A percentile compares a stretch with the other conserved stretches of the same genome.
phyloP scores from a whole-genome alignment of 2,888 invertebrate genomes.

The Macrosoma leucophasiata region DNA sequence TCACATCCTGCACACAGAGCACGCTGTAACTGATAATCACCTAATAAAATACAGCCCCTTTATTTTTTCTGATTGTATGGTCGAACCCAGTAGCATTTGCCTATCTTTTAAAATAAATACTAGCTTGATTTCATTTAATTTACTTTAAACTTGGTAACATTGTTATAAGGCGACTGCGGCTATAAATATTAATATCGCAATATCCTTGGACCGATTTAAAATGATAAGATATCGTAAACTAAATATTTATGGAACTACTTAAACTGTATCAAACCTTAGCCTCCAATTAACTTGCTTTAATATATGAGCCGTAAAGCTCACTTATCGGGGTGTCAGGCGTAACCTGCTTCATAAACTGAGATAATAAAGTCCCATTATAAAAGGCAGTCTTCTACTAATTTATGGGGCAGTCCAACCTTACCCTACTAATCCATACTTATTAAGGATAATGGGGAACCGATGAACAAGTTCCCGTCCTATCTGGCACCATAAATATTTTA shows the following conservation, averaged over 20 bases:
- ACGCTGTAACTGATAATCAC: no score
- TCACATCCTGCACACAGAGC: no score
- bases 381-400: slow-evolving; percentile 59
- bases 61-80: no score
- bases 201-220: no score
- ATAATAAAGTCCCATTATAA: slow-evolving; percentile 61
- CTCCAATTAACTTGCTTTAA: slow-evolving; percentile 50
- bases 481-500: slow-evolving; percentile 58
- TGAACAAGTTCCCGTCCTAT: slow-evolving; percentile 67
- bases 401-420: slow-evolving; percentile 54
- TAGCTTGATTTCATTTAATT: no score
- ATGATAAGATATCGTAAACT: no score
- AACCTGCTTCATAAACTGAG: slow-evolving; percentile 48
- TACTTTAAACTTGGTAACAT: no score
- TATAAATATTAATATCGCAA: no score
- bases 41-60: no score
- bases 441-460: slow-evolving; percentile 71
- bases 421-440: slow-evolving; percentile 72
- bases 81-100: no score
- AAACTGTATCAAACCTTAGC: slow-evolving; percentile 28
- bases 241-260: slow-evolving; percentile 27
- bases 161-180: no score
- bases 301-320: slow-evolving; percentile 58
- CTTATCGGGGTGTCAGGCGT: slow-evolving; percentile 54
- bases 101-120: no score